phyloP scores from a whole-genome alignment of 2,888 invertebrate genomes.

The Xestoiulus laeticollis region DNA sequence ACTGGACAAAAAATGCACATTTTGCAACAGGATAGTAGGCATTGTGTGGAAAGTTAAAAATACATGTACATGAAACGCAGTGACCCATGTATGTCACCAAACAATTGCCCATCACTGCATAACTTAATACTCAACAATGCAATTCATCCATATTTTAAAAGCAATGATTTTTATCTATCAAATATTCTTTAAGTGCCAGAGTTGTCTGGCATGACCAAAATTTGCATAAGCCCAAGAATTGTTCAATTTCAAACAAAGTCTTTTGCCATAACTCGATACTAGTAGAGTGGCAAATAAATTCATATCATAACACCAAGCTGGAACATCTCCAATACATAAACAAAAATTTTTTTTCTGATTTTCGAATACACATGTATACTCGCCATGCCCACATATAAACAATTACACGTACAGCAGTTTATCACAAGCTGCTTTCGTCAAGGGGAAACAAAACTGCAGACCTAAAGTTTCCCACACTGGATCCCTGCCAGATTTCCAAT shows the following conservation, averaged over 20 bases:
- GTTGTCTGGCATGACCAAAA: no score
- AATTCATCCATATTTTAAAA: neutral
- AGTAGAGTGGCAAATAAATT: neutral
- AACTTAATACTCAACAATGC: neutral
- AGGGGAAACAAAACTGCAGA: neutral
- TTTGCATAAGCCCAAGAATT: no score
- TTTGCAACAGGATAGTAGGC: neutral
- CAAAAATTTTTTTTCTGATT: neutral
- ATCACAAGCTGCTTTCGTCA: constrained; percentile 1
- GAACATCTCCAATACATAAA: neutral
- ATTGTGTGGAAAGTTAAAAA: neutral
- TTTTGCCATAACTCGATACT: neutral
- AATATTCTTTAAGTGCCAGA: no score
- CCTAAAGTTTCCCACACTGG: neutral
- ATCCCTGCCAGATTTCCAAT: neutral
- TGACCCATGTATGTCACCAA: neutral
- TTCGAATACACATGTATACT: neutral
- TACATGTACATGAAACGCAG: neutral
- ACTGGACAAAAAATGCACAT: no score
- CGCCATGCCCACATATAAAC: neutral
- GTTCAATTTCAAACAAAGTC: no score
- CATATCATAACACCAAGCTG: neutral
- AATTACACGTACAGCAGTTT: neutral
- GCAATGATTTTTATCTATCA: no score
- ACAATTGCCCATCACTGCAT: neutral